Conservation (phyloP, 2,797 vertebrate genomes). For the Holocentrus rufus region DNA sequence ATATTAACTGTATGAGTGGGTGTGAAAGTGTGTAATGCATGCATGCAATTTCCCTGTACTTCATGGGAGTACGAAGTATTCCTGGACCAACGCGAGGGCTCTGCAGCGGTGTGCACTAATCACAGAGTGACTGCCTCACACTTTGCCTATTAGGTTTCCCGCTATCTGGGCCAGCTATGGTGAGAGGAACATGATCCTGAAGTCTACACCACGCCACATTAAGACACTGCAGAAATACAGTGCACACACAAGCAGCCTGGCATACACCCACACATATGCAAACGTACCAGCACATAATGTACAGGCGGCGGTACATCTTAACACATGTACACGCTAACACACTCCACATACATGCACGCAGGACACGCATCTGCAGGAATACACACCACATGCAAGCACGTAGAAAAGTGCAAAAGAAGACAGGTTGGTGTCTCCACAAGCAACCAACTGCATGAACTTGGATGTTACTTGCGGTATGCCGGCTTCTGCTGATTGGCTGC, state of each 20-base stretch:
- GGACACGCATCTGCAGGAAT: not conserved
- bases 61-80: slow-evolving; percentile 4
- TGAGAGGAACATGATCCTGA: slow-evolving; percentile 51
- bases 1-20: not conserved
- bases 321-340: not conserved
- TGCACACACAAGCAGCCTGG: not conserved
- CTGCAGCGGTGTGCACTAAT: slow-evolving; percentile 29
- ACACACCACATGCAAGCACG: slow-evolving; percentile 23
- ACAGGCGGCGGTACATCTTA: not conserved
- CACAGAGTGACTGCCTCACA: slow-evolving; percentile 54
- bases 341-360: too few species aligned
- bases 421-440: slow-evolving; percentile 18
- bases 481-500: slow-evolving; percentile 44
- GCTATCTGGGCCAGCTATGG: slow-evolving; percentile 50
- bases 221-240: slow-evolving; percentile 29
- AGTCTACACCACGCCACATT: slow-evolving; percentile 30
- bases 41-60: slow-evolving; percentile 8
- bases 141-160: slow-evolving; percentile 63
- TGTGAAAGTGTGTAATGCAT: slow-evolving; percentile 8
- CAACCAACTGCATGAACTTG: slow-evolving; percentile 36
- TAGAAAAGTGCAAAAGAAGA: slow-evolving; percentile 16
- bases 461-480: not conserved
- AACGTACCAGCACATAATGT: not conserved
- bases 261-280: slow-evolving; percentile 4
- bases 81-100: slow-evolving; percentile 22